These are phyloP conservation scores for Acanthochromis polyacanthus DNA, from an alignment of 2,113 vertebrate species.

Conservation along the genomic window DNA sequence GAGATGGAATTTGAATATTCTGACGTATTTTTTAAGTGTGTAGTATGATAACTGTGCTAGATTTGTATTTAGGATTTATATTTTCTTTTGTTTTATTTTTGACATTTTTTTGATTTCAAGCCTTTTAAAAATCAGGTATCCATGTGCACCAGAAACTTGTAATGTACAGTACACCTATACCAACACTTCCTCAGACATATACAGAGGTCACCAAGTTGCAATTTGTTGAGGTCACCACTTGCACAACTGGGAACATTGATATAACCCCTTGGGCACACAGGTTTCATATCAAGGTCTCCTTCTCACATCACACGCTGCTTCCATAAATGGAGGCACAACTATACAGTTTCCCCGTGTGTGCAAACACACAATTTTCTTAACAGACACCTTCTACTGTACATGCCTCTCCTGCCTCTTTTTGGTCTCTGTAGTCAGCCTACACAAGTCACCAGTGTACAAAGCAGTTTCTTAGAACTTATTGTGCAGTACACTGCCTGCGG, in stretches of 20 bases:
- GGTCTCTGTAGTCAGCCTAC: conserved; percentile 32
- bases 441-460: conserved; percentile 57
- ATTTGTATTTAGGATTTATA: too few relatives aligned
- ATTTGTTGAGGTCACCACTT: background rate
- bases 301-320: conserved; percentile 6
- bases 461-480: conserved; percentile 70
- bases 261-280: background rate
- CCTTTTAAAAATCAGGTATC: too few relatives aligned
- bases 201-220: background rate
- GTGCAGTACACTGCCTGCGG: conserved; percentile 59
- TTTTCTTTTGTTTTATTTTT: too few relatives aligned
- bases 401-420: conserved; percentile 15
- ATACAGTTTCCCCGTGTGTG: background rate
- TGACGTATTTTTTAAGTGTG: too few relatives aligned
- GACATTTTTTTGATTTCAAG: too few relatives aligned
- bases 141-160: too few relatives aligned
- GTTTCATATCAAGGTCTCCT: background rate
- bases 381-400: conserved; percentile 5
- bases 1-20: too few relatives aligned
- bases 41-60: too few relatives aligned
- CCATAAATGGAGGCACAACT: conserved; percentile 9
- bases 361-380: background rate
- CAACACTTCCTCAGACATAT: background rate
- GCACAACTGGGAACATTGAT: background rate
- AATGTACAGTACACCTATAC: too few relatives aligned